A percentile compares a stretch with the other conserved stretches of the same genome.
Conservation (phyloP, 2,888 invertebrate genomes). For the Agrilus cyanescens region DNA sequence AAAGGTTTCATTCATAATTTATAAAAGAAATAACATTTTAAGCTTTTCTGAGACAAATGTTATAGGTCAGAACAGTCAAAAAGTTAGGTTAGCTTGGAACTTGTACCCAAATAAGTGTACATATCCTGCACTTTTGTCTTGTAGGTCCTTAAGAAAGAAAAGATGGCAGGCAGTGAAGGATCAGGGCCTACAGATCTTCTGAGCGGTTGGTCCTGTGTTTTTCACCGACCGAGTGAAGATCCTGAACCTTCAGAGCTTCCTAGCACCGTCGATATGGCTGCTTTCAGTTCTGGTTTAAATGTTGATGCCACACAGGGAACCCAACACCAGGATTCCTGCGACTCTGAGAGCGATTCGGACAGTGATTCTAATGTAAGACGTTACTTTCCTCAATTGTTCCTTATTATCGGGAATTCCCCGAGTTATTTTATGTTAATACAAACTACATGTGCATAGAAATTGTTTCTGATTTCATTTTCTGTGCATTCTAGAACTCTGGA, state of each 20-base stretch:
- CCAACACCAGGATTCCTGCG: conserved; percentile 28
- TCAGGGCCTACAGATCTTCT: conserved; percentile 33
- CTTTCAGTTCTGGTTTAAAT: conserved; percentile 42
- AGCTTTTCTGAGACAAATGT: conserved; percentile 1
- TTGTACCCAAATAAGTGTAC: neutral
- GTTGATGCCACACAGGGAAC: conserved; percentile 24
- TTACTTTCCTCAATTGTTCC: neutral
- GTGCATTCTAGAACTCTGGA: conserved; percentile 34
- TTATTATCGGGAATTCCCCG: conserved; percentile 1
- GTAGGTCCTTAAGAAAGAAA: conserved; percentile 9
- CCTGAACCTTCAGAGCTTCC: conserved; percentile 50
- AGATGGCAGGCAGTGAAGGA: conserved; percentile 35
- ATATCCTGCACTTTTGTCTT: conserved; percentile 3
- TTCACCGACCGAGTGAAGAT: conserved; percentile 47
- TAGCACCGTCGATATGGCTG: conserved; percentile 55
- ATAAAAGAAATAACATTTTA: no score
- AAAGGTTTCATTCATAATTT: no score
- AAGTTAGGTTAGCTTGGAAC: neutral
- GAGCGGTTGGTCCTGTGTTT: conserved; percentile 44
- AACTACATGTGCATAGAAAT: no score
- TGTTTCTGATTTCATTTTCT: conserved; percentile 11
- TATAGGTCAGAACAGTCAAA: neutral
- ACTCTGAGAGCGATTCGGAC: conserved; percentile 47
- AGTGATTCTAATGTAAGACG: conserved; percentile 38
- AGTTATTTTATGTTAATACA: conserved; percentile 4